These are phyloP conservation scores for Allacma fusca DNA, from an alignment of 2,888 invertebrate genomes.

Conservation along the genomic window DNA sequence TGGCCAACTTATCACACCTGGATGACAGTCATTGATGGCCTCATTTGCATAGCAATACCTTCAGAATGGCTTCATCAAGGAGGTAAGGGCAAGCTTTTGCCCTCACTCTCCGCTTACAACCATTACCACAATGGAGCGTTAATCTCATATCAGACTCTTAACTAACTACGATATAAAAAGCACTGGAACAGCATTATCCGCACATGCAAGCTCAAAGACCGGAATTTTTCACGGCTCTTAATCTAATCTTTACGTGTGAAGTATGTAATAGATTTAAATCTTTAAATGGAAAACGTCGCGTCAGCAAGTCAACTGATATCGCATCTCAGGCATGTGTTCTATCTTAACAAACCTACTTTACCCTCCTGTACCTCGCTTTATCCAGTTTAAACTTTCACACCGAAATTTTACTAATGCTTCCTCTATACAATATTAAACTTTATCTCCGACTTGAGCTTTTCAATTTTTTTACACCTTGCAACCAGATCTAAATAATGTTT, in stretches of 20 bases:
- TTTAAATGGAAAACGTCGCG: constrained; percentile 42
- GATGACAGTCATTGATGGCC: constrained; percentile 47
- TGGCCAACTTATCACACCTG: constrained; percentile 46
- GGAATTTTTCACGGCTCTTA: constrained; percentile 39
- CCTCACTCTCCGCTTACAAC: constrained; percentile 9
- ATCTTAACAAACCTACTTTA: not conserved
- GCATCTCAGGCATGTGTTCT: not conserved
- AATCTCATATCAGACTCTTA: constrained; percentile 12
- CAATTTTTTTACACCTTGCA: not conserved
- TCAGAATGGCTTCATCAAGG: constrained; percentile 41
- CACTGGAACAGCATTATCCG: constrained; percentile 19
- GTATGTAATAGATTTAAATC: constrained; percentile 43
- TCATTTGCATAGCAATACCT: constrained; percentile 41
- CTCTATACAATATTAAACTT: not conserved
- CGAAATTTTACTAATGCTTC: not conserved
- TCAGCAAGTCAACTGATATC: constrained; percentile 25
- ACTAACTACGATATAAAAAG: constrained; percentile 26
- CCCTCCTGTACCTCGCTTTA: not conserved
- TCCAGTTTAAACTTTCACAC: constrained; percentile 12
- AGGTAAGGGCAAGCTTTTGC: constrained; percentile 24
- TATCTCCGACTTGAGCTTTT: not conserved
- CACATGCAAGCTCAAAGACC: not conserved
- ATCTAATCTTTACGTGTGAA: constrained; percentile 41
- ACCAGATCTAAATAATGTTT: not conserved
- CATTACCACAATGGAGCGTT: constrained; percentile 13